Conservation (phyloP, 2,888 invertebrate species). For the Falcaria lacertinaria region DNA sequence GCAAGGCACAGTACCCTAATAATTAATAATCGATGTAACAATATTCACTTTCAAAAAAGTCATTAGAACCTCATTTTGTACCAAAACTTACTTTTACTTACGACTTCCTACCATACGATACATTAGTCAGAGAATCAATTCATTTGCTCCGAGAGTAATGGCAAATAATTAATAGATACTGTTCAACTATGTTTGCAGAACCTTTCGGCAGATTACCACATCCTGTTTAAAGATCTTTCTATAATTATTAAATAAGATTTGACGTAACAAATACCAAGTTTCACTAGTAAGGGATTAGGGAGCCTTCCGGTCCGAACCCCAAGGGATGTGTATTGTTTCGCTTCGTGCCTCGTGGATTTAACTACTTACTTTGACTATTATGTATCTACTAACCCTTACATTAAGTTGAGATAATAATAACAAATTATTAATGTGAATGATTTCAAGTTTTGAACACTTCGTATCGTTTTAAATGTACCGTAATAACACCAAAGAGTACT, state of each 20-base stretch:
- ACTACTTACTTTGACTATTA: not conserved
- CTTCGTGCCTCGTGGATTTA: constrained; percentile 7
- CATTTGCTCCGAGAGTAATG: constrained; percentile 3
- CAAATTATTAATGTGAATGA: too few species aligned
- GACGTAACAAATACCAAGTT: constrained; percentile 67
- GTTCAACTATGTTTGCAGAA: constrained; percentile 21
- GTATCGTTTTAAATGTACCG: too few species aligned
- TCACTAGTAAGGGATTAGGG: constrained; percentile 56
- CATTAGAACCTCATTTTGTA: too few species aligned
- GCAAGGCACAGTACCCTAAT: too few species aligned
- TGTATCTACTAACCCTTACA: not conserved
- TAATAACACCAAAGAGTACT: too few species aligned
- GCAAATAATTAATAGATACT: constrained; percentile 21
- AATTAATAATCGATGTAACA: too few species aligned
- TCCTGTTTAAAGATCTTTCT: constrained; percentile 76
- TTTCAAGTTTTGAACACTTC: too few species aligned
- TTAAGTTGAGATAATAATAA: too few species aligned
- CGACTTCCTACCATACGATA: not conserved
- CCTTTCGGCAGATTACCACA: constrained; percentile 59
- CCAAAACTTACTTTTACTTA: not conserved
- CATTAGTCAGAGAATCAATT: not conserved
- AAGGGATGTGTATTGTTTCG: constrained; percentile 57
- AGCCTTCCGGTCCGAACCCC: constrained; percentile 67
- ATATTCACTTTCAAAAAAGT: too few species aligned
- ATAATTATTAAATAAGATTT: constrained; percentile 80